Conservation (phyloP, 2,113 vertebrate species). For the Coreoperca whiteheadi region DNA sequence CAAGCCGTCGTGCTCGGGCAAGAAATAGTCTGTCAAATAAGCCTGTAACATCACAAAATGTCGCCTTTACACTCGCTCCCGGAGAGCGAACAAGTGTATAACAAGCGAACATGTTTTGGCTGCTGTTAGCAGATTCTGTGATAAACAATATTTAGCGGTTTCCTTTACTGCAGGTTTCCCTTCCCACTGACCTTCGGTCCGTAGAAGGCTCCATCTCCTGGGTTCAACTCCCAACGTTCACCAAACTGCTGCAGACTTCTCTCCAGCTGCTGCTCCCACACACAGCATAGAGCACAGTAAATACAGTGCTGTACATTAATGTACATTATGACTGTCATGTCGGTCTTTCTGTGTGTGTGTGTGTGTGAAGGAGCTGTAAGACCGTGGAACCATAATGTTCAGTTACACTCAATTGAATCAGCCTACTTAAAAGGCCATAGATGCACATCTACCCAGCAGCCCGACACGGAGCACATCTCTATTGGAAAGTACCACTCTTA, state of each 20-base stretch:
- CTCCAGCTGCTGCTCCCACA: constrained; percentile 86
- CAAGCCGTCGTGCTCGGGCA: too few species aligned
- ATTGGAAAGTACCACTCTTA: constrained; percentile 23
- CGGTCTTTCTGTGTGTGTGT: not conserved
- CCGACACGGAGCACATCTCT: not conserved
- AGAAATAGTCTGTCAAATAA: too few species aligned
- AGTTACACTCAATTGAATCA: constrained; percentile 58
- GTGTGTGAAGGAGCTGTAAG: constrained; percentile 19
- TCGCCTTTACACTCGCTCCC: too few species aligned
- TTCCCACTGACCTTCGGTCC: constrained; percentile 91
- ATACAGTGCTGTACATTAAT: constrained; percentile 20
- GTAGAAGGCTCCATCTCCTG: constrained; percentile 93
- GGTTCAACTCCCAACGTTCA: constrained; percentile 89
- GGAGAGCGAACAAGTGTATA: not conserved
- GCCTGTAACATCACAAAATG: too few species aligned
- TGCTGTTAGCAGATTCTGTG: not conserved
- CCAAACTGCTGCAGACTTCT: constrained; percentile 88
- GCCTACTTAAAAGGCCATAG: constrained; percentile 45
- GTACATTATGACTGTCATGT: constrained; percentile 20
- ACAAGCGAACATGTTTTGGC: not conserved
- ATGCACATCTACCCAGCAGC: constrained; percentile 45
- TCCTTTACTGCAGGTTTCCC: not conserved
- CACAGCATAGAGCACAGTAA: constrained; percentile 12
- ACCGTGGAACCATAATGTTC: constrained; percentile 41
- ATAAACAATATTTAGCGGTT: not conserved